phyloP scores from a whole-genome alignment of 2,797 vertebrate species.

The Cossypha niveicapilla region DNA sequence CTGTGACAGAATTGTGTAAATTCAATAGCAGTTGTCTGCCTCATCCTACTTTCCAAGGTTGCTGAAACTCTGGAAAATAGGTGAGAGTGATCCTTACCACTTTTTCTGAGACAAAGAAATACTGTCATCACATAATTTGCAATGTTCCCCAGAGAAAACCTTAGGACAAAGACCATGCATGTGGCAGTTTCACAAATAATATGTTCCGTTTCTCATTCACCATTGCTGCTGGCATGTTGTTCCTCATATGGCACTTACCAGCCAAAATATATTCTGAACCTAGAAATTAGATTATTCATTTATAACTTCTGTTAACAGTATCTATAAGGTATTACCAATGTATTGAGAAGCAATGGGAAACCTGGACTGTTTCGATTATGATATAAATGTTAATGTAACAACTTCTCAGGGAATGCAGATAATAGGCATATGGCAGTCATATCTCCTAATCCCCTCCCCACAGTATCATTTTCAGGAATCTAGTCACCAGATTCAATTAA shows the following conservation, averaged over 20 bases:
- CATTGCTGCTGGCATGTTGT: not conserved
- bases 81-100: not conserved
- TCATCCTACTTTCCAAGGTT: not conserved
- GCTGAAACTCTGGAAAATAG: not conserved
- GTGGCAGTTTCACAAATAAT: not conserved
- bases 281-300: not conserved
- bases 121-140: not conserved
- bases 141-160: not conserved
- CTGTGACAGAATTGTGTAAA: not conserved
- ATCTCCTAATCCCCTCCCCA: not conserved
- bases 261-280: not conserved
- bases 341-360: not conserved
- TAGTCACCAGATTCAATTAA: not conserved
- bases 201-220: not conserved
- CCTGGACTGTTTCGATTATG: not conserved
- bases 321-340: not conserved
- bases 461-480: not conserved
- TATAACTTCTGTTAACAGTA: not conserved
- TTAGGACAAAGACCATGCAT: accelerated
- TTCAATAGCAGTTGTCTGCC: not conserved
- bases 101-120: not conserved
- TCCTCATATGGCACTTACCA: not conserved
- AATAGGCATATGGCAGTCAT: accelerated
- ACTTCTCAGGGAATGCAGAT: not conserved
- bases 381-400: not conserved